Percentiles rank a stretch among this genome's conserved stretches.
Conservation (phyloP, 1,140 invertebrate genomes). For the Anastrepha obliqua region DNA sequence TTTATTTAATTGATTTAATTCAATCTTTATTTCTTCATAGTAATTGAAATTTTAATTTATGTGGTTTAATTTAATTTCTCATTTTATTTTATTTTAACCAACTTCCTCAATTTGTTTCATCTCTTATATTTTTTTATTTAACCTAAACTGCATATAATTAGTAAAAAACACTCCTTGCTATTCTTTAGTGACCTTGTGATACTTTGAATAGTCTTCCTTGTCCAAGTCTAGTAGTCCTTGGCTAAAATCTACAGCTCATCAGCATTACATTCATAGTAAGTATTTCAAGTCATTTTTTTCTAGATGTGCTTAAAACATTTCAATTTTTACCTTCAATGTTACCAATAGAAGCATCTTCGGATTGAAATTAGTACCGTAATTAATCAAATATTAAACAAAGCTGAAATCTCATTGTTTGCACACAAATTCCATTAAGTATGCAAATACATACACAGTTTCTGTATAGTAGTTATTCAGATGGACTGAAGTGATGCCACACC, state of each 20-base stretch:
- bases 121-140: too few relatives aligned
- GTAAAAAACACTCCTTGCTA: too few relatives aligned
- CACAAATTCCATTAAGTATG: too few relatives aligned
- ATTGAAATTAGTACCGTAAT: not conserved
- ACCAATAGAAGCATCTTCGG: not conserved
- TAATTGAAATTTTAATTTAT: slow-evolving; percentile 10
- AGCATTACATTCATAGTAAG: not conserved
- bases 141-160: too few relatives aligned
- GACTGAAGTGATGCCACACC: too few relatives aligned
- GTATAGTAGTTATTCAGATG: too few relatives aligned
- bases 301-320: not conserved
- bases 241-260: too few relatives aligned
- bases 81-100: not conserved
- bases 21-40: too few relatives aligned
- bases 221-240: too few relatives aligned
- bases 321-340: not conserved
- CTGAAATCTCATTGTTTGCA: too few relatives aligned
- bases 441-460: too few relatives aligned
- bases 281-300: not conserved
- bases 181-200: not conserved
- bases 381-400: slow-evolving; percentile 2
- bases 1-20: too few relatives aligned
- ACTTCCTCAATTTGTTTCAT: not conserved
- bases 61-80: not conserved
- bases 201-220: not conserved